Conservation (phyloP, 2,888 invertebrate species). For the Amorpha juglandis region DNA sequence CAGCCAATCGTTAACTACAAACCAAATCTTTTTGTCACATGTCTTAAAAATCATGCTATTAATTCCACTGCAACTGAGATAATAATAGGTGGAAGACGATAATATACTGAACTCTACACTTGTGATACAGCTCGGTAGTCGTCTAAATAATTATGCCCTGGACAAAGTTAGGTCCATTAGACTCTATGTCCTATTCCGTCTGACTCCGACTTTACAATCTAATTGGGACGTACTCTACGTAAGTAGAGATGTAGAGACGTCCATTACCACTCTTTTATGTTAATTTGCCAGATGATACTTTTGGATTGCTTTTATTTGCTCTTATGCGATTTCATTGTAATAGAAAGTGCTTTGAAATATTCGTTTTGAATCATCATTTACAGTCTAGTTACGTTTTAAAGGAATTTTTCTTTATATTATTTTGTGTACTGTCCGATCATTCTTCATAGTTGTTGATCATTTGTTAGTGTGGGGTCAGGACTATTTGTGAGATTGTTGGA, state of each 20-base stretch:
- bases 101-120: background rate
- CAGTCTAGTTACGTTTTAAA: too few relatives aligned
- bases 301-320: constrained; percentile 13
- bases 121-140: background rate
- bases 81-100: too few relatives aligned
- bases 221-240: constrained; percentile 39
- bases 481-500: too few relatives aligned
- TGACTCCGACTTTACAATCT: constrained; percentile 39
- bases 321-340: background rate
- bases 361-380: too few relatives aligned
- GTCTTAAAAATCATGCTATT: too few relatives aligned
- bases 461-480: too few relatives aligned
- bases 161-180: constrained; percentile 24
- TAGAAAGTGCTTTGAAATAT: background rate
- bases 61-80: too few relatives aligned
- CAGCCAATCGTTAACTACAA: too few relatives aligned
- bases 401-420: too few relatives aligned
- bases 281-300: constrained; percentile 17
- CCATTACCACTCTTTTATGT: constrained; percentile 24
- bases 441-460: too few relatives aligned
- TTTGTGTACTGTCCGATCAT: too few relatives aligned
- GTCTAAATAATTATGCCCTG: constrained; percentile 14
- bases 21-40: too few relatives aligned
- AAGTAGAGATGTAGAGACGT: constrained; percentile 30
- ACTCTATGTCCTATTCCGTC: constrained; percentile 24